Percentiles rank a stretch among this genome's conserved stretches.
These are phyloP conservation scores for Pygathrix nemaeus DNA, from an alignment of 2,113 vertebrate species.

Conservation along the genomic window DNA sequence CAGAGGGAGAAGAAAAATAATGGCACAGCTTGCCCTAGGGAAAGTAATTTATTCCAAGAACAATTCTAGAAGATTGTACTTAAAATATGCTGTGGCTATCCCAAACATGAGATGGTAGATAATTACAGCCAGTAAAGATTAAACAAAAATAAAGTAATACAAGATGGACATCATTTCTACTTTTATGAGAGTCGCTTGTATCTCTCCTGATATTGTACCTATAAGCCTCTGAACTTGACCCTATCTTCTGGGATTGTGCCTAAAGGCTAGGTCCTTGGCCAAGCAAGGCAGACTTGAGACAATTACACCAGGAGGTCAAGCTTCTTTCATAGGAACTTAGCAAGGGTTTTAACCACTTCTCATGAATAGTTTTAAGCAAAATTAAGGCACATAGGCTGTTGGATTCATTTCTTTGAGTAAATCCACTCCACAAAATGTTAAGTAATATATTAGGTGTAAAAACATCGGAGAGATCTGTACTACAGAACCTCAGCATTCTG, in stretches of 20 bases:
- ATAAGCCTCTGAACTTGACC: background rate
- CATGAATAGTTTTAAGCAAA: background rate
- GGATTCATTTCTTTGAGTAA: background rate
- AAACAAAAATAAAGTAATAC: background rate
- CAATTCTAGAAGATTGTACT: background rate
- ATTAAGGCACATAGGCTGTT: background rate
- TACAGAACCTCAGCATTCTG: background rate
- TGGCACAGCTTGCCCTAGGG: background rate
- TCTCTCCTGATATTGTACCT: background rate
- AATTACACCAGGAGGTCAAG: background rate
- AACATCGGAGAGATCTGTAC: background rate
- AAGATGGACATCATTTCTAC: background rate
- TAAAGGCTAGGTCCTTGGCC: background rate
- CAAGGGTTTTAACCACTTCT: constrained; percentile 5
- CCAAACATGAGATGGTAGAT: background rate
- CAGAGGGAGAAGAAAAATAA: background rate
- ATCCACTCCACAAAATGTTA: background rate
- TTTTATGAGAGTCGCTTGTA: background rate
- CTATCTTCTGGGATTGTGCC: background rate
- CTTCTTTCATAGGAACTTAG: background rate
- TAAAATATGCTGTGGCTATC: background rate
- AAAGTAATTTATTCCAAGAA: background rate
- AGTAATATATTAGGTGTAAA: background rate
- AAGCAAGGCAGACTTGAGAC: background rate
- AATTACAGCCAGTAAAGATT: background rate